phyloP scores from a whole-genome alignment of 30 jellyfish, hydroid and myxozoan species.

The Pseudorhiza aurosa region DNA sequence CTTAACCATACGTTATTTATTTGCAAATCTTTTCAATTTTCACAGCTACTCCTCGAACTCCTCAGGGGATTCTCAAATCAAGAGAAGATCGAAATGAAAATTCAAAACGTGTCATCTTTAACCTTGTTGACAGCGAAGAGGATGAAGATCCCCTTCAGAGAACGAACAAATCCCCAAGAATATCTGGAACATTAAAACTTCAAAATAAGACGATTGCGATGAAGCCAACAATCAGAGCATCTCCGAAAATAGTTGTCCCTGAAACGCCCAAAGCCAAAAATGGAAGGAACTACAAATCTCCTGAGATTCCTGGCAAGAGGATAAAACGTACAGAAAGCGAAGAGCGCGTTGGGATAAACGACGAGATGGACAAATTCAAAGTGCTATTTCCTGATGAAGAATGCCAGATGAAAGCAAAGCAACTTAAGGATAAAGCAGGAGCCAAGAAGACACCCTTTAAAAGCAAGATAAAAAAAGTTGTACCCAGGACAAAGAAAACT shows the following conservation, averaged over 20 bases:
- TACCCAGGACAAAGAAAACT: conserved; percentile 50
- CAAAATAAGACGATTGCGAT: conserved; percentile 22
- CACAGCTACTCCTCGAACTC: conserved; percentile 38
- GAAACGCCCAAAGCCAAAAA: conserved; percentile 2
- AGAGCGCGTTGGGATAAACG: not conserved
- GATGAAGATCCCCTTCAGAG: conserved; percentile 38
- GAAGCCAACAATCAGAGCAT: conserved; percentile 46
- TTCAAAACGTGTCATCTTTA: conserved; percentile 36
- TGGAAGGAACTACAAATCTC: not conserved
- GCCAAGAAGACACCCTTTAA: conserved; percentile 59
- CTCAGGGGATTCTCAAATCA: conserved; percentile 46
- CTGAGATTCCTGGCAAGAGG: conserved; percentile 13
- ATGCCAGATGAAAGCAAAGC: not conserved
- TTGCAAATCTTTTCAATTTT: too few relatives aligned
- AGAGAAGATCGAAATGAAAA: conserved; percentile 33
- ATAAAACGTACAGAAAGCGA: conserved; percentile 3
- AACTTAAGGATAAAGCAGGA: not conserved
- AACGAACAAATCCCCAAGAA: conserved; percentile 22
- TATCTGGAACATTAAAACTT: not conserved
- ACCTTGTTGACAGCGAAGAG: conserved; percentile 26
- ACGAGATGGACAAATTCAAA: conserved; percentile 48
- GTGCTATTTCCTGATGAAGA: conserved; percentile 44
- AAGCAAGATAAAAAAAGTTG: conserved; percentile 69
- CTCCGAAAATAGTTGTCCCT: conserved; percentile 17
- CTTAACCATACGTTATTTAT: too few relatives aligned